Conservation (phyloP, 2,113 vertebrate species). For the Sakesphorus luctuosus region DNA sequence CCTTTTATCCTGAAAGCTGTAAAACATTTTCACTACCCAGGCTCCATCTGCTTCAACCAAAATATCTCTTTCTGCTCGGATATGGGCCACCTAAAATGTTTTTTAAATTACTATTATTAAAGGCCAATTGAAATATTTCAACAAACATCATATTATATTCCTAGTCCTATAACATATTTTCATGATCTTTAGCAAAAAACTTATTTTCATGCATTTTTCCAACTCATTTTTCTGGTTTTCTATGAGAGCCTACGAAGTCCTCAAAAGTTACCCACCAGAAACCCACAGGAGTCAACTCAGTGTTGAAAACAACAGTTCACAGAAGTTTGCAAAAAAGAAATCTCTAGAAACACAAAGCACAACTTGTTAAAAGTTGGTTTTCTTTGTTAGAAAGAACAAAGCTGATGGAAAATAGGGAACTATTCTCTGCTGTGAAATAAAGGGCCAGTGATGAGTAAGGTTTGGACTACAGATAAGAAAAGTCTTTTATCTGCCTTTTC, state of each 20-base stretch:
- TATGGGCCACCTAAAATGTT: slow-evolving; percentile 89
- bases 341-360: neutral
- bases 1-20: slow-evolving; percentile 98
- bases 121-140: neutral
- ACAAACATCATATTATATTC: neutral
- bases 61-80: slow-evolving; percentile 96
- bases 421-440: neutral
- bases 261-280: neutral
- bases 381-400: neutral
- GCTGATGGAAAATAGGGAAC: neutral
- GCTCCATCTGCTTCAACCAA: slow-evolving; percentile 96
- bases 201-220: neutral
- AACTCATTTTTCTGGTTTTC: neutral
- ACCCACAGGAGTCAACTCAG: neutral
- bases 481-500: neutral
- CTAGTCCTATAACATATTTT: neutral
- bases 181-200: neutral
- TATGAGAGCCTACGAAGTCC: neutral
- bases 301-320: neutral
- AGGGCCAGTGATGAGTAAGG: neutral
- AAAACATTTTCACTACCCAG: slow-evolving; percentile 99
- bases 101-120: neutral
- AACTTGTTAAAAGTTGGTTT: neutral
- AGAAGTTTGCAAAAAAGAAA: neutral
- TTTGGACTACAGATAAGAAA: neutral